Percentiles rank a stretch among this genome's conserved stretches.
phyloP scores from a whole-genome alignment of 2,113 vertebrate species.

The Bolborhynchus lineola region DNA sequence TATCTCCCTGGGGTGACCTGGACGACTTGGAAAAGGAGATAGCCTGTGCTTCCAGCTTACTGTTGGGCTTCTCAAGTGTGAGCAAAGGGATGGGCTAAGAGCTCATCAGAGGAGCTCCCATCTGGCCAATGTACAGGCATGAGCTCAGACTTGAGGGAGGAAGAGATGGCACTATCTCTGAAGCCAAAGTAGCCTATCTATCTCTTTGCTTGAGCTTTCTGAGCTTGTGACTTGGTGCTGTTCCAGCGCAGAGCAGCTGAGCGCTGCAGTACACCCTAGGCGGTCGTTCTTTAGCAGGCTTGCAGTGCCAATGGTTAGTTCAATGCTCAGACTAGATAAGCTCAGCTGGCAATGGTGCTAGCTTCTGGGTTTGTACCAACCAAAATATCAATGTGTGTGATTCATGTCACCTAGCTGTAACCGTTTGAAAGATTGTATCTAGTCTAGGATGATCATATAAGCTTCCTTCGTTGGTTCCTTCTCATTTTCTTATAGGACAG shows the following conservation, averaged over 20 bases:
- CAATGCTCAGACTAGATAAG: not conserved
- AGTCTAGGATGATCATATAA: not conserved
- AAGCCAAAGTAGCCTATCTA: not conserved
- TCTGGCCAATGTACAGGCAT: not conserved
- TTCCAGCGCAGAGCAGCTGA: not conserved
- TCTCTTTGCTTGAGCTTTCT: not conserved
- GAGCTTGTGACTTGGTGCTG: not conserved
- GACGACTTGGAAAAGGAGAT: not conserved
- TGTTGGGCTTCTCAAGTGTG: not conserved
- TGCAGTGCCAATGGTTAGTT: not conserved
- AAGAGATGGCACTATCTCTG: not conserved
- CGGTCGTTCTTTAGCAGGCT: not conserved
- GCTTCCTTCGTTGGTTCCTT: not conserved
- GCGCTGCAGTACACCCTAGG: rapidly evolving
- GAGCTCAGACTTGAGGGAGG: not conserved
- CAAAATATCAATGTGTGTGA: not conserved
- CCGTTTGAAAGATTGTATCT: not conserved
- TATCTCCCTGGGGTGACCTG: not conserved
- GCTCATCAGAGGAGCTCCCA: not conserved
- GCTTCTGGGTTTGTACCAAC: not conserved
- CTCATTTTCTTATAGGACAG: not conserved
- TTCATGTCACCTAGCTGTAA: not conserved
- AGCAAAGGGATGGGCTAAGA: not conserved
- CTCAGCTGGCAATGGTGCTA: not conserved
- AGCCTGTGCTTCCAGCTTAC: not conserved